Evolutionary conservation across 2,113 vertebrate species (phyloP).

Genomic region (Cynopterus brachyotis): DNA sequence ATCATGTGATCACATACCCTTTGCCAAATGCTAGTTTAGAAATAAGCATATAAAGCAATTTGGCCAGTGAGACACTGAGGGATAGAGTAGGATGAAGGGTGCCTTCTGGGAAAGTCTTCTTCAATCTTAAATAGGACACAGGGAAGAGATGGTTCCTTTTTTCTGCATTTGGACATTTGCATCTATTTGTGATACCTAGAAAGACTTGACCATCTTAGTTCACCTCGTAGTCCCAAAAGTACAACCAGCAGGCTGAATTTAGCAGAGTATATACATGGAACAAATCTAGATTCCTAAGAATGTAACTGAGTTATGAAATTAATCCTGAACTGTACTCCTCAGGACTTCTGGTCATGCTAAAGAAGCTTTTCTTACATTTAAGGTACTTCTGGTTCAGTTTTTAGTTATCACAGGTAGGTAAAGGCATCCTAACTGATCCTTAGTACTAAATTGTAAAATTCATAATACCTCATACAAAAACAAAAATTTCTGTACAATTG

Average conservation of each 20-base stretch:
- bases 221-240: background rate
- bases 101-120: background rate
- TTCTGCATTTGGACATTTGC: constrained; percentile 1
- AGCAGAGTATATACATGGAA: background rate
- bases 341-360: background rate
- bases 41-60: constrained; percentile 28
- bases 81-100: background rate
- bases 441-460: background rate
- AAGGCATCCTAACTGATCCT: background rate
- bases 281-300: background rate
- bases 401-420: background rate
- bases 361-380: background rate
- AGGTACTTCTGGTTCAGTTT: background rate
- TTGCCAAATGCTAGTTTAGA: constrained; percentile 10
- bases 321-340: background rate
- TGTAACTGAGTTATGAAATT: background rate
- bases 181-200: background rate
- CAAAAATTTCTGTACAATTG: background rate
- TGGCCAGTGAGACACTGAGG: background rate
- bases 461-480: background rate
- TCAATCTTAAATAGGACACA: constrained; percentile 24
- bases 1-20: background rate
- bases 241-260: background rate
- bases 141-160: background rate
- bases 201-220: background rate